Evolutionary conservation across 2,888 invertebrate genomes (phyloP).

Genomic region (Melangyna quadrimaculata): DNA sequence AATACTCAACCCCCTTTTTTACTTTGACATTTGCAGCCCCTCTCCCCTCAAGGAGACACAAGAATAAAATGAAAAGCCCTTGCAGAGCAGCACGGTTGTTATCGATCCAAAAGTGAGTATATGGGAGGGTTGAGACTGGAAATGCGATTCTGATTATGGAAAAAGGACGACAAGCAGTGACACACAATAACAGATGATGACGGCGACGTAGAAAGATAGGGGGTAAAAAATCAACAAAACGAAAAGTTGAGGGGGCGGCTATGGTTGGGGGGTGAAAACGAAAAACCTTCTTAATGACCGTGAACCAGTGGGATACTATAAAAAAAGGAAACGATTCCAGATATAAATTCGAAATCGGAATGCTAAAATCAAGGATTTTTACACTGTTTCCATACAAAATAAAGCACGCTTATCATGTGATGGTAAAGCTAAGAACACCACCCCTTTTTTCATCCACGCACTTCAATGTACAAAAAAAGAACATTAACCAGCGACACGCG

Average conservation of each 20-base stretch:
- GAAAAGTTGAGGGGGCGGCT: neutral
- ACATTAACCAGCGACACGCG: neutral
- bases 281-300: slow-evolving; percentile 51
- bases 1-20: slow-evolving; percentile 20
- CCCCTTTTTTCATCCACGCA: slow-evolving; percentile 46
- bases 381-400: neutral
- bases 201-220: slow-evolving; percentile 30
- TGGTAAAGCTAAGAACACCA: neutral
- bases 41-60: slow-evolving; percentile 25
- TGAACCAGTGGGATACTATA: slow-evolving; percentile 36
- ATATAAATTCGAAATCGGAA: neutral
- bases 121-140: slow-evolving; percentile 55
- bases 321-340: slow-evolving; percentile 26
- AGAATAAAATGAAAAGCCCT: slow-evolving; percentile 40
- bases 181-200: slow-evolving; percentile 67
- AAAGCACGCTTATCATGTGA: neutral
- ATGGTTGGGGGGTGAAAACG: slow-evolving; percentile 35
- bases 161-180: slow-evolving; percentile 53
- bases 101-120: slow-evolving; percentile 52
- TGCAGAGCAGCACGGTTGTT: slow-evolving; percentile 51
- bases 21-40: slow-evolving; percentile 60
- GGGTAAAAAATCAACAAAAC: slow-evolving; percentile 3
- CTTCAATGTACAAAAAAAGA: slow-evolving; percentile 50
- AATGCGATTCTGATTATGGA: slow-evolving; percentile 65
- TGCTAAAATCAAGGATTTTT: slow-evolving; percentile 1